Conservation (phyloP, 2,113 vertebrate genomes). For the Pagrus major region DNA sequence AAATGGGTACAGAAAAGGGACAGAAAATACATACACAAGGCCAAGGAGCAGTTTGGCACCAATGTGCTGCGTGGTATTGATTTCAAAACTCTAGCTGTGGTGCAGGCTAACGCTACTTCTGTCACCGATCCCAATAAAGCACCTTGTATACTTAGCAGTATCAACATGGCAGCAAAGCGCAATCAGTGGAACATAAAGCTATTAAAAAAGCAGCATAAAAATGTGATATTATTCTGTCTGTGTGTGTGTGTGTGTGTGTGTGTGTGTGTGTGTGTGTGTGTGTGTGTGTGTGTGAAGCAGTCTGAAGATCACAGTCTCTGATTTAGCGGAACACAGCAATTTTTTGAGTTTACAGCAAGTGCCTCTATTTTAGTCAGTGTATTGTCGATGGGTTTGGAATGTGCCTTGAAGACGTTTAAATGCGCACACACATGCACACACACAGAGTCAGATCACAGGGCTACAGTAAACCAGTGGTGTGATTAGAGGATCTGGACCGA, state of each 20-base stretch:
- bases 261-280: constrained; percentile 12
- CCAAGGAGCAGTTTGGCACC: neutral
- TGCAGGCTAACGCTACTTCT: neutral
- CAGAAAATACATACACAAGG: constrained; percentile 66
- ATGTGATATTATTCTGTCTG: constrained; percentile 3
- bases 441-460: constrained; percentile 12
- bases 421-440: neutral
- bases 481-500: constrained; percentile 44
- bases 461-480: constrained; percentile 47
- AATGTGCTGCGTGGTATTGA: neutral
- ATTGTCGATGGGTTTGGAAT: constrained; percentile 64
- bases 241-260: constrained; percentile 17
- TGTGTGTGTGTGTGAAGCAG: constrained; percentile 21
- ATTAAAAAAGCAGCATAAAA: constrained; percentile 39
- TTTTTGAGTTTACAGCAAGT: constrained; percentile 65
- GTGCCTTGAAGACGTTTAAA: constrained; percentile 56
- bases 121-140: constrained; percentile 11
- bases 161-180: constrained; percentile 17
- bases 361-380: constrained; percentile 74
- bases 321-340: constrained; percentile 42
- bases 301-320: constrained; percentile 48
- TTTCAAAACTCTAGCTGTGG: neutral
- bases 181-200: constrained; percentile 36
- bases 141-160: constrained; percentile 1
- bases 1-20: too few species aligned